phyloP scores from a whole-genome alignment of 30 jellyfish, hydroid and myxozoan species.

The Turritopsis dohrnii region DNA sequence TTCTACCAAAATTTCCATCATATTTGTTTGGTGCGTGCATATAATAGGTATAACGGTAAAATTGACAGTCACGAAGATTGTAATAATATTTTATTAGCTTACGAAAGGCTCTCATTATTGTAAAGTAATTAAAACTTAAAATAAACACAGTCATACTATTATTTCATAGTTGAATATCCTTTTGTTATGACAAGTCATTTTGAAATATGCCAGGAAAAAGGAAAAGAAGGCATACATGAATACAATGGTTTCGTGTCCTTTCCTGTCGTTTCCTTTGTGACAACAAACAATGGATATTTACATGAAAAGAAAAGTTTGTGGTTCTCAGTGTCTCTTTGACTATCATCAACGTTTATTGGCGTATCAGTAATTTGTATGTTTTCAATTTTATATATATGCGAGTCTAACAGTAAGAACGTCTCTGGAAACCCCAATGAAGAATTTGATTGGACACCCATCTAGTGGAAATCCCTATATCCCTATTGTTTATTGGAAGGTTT shows the following conservation, averaged over 20 bases:
- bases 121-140: background rate
- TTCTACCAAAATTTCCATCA: background rate
- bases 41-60: background rate
- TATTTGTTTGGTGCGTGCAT: background rate
- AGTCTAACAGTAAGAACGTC: too few relatives aligned
- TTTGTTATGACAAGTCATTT: background rate
- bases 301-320: background rate
- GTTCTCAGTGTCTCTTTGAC: background rate
- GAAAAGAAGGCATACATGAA: background rate
- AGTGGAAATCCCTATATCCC: too few relatives aligned
- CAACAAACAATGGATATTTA: background rate
- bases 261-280: background rate
- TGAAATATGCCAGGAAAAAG: background rate
- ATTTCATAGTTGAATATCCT: background rate
- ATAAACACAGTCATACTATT: background rate
- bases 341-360: too few relatives aligned
- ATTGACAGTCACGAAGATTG: background rate
- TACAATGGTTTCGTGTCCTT: background rate
- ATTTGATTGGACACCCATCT: too few relatives aligned
- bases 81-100: too few relatives aligned
- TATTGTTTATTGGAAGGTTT: too few relatives aligned
- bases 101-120: background rate
- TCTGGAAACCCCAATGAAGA: too few relatives aligned
- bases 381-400: too few relatives aligned
- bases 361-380: too few relatives aligned